phyloP scores from a whole-genome alignment of 2,888 invertebrate genomes.

The Synergus japonicus region DNA sequence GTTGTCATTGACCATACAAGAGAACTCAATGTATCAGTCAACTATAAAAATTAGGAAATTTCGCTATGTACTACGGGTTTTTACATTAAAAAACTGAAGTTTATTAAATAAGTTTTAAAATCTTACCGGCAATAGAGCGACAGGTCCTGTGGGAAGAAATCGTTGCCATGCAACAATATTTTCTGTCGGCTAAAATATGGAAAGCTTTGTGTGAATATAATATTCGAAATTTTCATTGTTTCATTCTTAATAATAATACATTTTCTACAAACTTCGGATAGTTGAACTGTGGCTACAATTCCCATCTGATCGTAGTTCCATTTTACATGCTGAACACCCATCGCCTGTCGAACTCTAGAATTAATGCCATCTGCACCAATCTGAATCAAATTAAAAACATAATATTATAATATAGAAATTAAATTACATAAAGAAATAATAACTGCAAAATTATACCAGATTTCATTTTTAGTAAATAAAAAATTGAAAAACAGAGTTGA shows the following conservation, averaged over 20 bases:
- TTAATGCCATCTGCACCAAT: slow-evolving; percentile 97
- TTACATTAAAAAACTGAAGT: neutral
- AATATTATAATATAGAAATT: too few species aligned
- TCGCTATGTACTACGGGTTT: neutral
- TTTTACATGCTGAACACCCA: slow-evolving; percentile 88
- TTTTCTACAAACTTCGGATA: slow-evolving; percentile 83
- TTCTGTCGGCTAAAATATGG: slow-evolving; percentile 80
- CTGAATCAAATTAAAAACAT: slow-evolving; percentile 74
- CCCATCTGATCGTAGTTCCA: slow-evolving; percentile 95
- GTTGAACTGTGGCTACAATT: slow-evolving; percentile 92
- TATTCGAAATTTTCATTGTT: neutral
- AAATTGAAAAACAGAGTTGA: neutral
- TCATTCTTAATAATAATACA: neutral
- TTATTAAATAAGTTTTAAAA: slow-evolving; percentile 18
- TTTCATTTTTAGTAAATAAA: neutral
- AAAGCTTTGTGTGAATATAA: slow-evolving; percentile 24
- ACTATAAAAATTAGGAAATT: slow-evolving; percentile 73
- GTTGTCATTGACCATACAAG: slow-evolving; percentile 95
- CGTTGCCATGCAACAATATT: slow-evolving; percentile 98
- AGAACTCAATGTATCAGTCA: slow-evolving; percentile 87
- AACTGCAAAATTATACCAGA: neutral
- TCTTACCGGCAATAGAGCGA: slow-evolving; percentile 92
- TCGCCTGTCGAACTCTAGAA: slow-evolving; percentile 90
- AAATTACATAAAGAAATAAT: too few species aligned
- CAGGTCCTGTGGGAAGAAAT: slow-evolving; percentile 93